Evolutionary conservation across 1,140 invertebrate genomes (phyloP).

Genomic region (Drosophila bipectinata): DNA sequence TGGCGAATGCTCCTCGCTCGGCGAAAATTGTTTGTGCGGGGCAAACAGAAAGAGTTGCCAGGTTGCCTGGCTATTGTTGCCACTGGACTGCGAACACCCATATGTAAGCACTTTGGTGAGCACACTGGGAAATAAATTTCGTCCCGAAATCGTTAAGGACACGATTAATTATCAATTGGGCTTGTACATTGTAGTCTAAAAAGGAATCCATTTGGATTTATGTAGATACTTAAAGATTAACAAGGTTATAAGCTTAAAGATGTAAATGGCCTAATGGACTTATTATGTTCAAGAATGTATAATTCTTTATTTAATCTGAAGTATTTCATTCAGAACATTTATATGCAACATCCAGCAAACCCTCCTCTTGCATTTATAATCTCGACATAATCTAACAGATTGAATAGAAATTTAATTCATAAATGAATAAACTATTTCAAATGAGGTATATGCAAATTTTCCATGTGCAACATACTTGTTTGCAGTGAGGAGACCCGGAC

Average conservation of each 20-base stretch:
- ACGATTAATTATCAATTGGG: not conserved
- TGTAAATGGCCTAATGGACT: too few relatives aligned
- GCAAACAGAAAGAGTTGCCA: constrained; percentile 50
- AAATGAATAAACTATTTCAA: not conserved
- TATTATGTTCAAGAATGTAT: too few relatives aligned
- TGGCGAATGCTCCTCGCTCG: constrained; percentile 4
- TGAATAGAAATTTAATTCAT: not conserved
- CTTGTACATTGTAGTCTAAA: too few relatives aligned
- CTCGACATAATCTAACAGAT: not conserved
- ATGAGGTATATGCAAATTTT: not conserved
- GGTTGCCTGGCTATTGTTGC: constrained; percentile 44
- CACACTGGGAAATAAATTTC: constrained; percentile 13
- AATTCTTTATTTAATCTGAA: too few relatives aligned
- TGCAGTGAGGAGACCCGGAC: not conserved
- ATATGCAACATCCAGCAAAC: too few relatives aligned
- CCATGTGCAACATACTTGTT: not conserved
- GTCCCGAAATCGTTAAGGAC: not conserved
- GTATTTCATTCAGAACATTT: too few relatives aligned
- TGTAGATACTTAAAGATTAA: too few relatives aligned
- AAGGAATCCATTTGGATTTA: too few relatives aligned
- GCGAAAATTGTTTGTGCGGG: constrained; percentile 49
- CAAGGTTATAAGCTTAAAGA: too few relatives aligned
- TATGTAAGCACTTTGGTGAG: not conserved
- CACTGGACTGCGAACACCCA: constrained; percentile 23
- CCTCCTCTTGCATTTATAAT: not conserved